Conservation (phyloP, 2,797 vertebrate genomes). For the Coendou prehensilis region DNA sequence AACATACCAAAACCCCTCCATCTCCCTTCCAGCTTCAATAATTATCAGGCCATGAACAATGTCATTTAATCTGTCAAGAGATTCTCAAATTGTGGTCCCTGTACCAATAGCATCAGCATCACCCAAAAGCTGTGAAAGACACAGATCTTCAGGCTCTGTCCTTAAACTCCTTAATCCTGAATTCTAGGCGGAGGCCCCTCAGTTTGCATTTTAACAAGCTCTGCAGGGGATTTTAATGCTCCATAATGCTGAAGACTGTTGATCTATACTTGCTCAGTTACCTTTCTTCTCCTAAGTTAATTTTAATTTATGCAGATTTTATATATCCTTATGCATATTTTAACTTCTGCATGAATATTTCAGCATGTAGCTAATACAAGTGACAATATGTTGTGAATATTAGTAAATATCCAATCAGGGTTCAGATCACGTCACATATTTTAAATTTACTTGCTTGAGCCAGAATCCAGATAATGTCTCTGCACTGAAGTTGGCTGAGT, state of each 20-base stretch:
- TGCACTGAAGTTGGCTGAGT: neutral
- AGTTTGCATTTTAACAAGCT: neutral
- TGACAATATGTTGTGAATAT: neutral
- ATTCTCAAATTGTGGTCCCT: neutral
- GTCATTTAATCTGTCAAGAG: neutral
- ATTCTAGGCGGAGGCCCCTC: neutral
- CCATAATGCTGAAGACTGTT: neutral
- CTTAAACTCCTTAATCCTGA: neutral
- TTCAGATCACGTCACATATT: neutral
- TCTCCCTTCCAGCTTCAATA: neutral
- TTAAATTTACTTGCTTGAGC: neutral
- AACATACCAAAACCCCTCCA: fast-evolving
- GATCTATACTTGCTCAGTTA: neutral
- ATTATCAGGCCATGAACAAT: neutral
- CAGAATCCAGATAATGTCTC: neutral
- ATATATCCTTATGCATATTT: neutral
- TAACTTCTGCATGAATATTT: slow-evolving; percentile 11
- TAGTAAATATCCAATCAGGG: neutral
- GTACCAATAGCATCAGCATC: neutral
- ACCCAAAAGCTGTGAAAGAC: neutral
- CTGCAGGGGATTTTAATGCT: neutral
- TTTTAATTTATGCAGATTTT: neutral
- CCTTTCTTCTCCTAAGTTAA: neutral
- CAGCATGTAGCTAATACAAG: neutral
- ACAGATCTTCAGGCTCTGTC: neutral